phyloP scores from a whole-genome alignment of 1,140 invertebrate genomes.

The Brachionus sp. region DNA sequence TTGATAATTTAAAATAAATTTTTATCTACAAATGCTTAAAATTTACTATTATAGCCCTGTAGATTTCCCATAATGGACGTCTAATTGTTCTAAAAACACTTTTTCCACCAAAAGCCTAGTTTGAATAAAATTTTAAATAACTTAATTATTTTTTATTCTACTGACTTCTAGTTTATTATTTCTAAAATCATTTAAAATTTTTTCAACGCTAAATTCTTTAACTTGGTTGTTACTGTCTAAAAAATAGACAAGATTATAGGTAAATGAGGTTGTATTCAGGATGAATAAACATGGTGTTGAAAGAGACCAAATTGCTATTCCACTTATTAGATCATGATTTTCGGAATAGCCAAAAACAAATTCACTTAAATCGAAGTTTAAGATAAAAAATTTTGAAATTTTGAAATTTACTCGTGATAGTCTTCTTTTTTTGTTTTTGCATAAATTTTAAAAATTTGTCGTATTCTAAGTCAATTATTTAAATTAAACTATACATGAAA shows the following conservation, averaged over 20 bases:
- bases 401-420: not conserved
- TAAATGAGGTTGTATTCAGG: constrained; percentile 12
- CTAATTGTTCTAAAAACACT: not conserved
- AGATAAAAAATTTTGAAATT: not conserved
- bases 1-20: not conserved
- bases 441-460: constrained; percentile 27
- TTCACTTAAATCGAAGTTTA: not conserved
- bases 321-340: constrained; percentile 30
- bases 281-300: constrained; percentile 25
- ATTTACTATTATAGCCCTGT: constrained; percentile 24
- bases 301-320: constrained; percentile 42
- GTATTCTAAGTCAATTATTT: not conserved
- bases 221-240: not conserved
- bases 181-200: constrained; percentile 15
- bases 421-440: constrained; percentile 1
- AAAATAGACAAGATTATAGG: constrained; percentile 12
- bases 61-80: constrained; percentile 44
- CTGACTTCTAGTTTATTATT: constrained; percentile 4
- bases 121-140: not conserved
- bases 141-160: not conserved
- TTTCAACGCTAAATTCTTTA: not conserved
- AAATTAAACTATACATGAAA: not conserved
- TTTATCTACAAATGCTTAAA: not conserved
- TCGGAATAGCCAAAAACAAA: constrained; percentile 13
- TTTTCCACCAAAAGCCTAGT: constrained; percentile 1